Conservation (phyloP, 2,797 vertebrate species). For the Cyclura pinguis region DNA sequence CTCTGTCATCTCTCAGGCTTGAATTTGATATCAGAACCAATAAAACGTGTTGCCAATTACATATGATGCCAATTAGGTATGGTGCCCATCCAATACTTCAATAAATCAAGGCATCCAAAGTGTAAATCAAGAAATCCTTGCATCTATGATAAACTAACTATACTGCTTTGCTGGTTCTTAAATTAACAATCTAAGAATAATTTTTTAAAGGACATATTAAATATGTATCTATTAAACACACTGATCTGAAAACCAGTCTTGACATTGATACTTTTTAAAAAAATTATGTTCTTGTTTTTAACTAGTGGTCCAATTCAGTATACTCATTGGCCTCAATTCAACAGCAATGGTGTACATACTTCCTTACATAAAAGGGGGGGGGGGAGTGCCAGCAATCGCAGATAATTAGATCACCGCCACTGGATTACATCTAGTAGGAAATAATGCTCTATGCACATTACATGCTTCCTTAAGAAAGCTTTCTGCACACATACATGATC, state of each 20-base stretch:
- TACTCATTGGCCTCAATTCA: background rate
- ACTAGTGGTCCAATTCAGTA: background rate
- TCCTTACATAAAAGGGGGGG: background rate
- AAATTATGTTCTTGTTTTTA: background rate
- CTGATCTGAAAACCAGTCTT: background rate
- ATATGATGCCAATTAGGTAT: background rate
- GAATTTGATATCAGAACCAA: too few relatives aligned
- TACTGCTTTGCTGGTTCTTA: background rate
- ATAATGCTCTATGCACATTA: background rate
- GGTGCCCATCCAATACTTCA: too few relatives aligned
- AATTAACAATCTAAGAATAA: background rate
- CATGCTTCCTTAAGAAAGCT: background rate
- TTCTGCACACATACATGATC: background rate
- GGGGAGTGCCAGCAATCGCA: background rate
- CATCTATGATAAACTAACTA: background rate
- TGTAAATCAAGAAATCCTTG: background rate
- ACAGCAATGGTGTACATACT: background rate
- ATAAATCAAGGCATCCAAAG: background rate
- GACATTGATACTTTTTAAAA: background rate
- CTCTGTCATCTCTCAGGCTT: too few relatives aligned
- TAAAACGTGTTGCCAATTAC: too few relatives aligned
- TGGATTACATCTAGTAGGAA: slow-evolving; percentile 9
- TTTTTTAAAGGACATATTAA: background rate
- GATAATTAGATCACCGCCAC: background rate
- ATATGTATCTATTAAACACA: background rate